Conservation (phyloP, 2,797 vertebrate species). For the Corythornis leucogaster region DNA sequence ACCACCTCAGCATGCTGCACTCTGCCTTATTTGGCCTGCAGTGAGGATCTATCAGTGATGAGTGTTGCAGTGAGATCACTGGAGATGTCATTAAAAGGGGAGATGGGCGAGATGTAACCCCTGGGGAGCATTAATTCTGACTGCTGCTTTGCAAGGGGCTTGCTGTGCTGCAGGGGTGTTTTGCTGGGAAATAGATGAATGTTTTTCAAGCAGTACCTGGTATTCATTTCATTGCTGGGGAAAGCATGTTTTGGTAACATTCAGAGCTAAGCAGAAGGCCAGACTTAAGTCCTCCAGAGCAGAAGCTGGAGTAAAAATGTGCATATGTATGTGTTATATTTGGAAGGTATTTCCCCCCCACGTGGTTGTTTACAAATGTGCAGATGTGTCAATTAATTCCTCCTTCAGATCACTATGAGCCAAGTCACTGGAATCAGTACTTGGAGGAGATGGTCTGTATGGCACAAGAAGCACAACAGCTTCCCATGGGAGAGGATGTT, state of each 20-base stretch:
- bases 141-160: neutral
- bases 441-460: neutral
- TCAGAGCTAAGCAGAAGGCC: neutral
- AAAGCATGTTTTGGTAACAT: neutral
- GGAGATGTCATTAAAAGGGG: neutral
- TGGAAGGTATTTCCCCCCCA: neutral
- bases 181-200: neutral
- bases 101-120: neutral
- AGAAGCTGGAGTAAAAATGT: neutral
- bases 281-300: neutral
- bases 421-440: neutral
- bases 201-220: neutral
- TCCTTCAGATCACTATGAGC: neutral
- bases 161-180: neutral
- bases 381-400: neutral
- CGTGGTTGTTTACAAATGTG: neutral
- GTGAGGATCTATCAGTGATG: neutral
- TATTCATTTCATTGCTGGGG: neutral
- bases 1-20: neutral
- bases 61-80: neutral
- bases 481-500: neutral
- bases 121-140: neutral
- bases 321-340: neutral
- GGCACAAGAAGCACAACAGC: neutral
- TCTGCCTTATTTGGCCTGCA: neutral